Percentiles rank a stretch among this genome's conserved stretches.
These are phyloP conservation scores for Oedothorax gibbosus DNA, from an alignment of 1,140 invertebrate genomes.

Conservation along the genomic window DNA sequence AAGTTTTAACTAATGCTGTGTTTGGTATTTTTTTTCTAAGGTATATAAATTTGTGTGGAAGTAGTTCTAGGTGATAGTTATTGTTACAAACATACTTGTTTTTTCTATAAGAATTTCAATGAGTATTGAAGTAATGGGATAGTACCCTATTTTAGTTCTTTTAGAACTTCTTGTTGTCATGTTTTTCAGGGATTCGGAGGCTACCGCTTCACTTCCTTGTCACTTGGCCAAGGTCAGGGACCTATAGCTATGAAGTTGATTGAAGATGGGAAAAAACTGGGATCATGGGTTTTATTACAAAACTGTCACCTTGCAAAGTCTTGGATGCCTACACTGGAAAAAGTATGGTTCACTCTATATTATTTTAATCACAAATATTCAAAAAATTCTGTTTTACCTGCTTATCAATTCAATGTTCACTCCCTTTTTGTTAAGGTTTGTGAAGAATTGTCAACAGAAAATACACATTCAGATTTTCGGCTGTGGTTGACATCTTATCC, in stretches of 20 bases:
- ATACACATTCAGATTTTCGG: constrained; percentile 71
- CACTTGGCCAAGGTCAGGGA: constrained; percentile 74
- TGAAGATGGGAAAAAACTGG: constrained; percentile 71
- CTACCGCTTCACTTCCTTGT: constrained; percentile 72
- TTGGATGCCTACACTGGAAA: constrained; percentile 65
- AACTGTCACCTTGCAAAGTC: constrained; percentile 71
- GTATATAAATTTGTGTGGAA: too few relatives aligned
- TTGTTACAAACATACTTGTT: too few relatives aligned
- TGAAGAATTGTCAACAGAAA: constrained; percentile 69
- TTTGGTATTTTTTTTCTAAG: too few relatives aligned
- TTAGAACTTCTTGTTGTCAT: too few relatives aligned
- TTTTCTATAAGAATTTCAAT: too few relatives aligned
- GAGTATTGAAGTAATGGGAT: too few relatives aligned
- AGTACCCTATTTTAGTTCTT: too few relatives aligned
- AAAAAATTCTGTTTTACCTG: too few relatives aligned
- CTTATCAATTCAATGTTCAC: too few relatives aligned
- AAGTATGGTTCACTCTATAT: constrained; percentile 10
- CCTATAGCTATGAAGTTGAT: constrained; percentile 72
- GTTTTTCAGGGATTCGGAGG: constrained; percentile 71
- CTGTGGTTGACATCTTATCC: constrained; percentile 74
- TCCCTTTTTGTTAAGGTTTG: constrained; percentile 60
- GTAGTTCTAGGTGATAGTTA: too few relatives aligned
- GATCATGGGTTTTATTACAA: constrained; percentile 68
- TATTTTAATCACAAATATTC: too few relatives aligned
- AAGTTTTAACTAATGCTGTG: too few relatives aligned